Evolutionary conservation across 2,113 vertebrate species (phyloP), one percentile per base, ranked within the genome.

Genomic region (Tangachromis dhanisi): DNA sequence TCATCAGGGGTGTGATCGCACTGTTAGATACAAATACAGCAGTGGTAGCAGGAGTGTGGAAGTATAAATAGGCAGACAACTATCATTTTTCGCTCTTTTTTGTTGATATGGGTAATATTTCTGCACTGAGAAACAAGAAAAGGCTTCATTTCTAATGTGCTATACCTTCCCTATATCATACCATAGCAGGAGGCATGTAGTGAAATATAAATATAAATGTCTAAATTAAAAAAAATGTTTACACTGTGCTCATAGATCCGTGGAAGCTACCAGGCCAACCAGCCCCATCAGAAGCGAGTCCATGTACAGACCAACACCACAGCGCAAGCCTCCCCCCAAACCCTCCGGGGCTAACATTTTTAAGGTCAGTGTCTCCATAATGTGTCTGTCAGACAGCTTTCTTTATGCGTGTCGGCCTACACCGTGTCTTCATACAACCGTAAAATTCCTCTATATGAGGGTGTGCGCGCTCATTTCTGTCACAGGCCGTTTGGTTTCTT

Each of bases 231-330:
- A 49, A 68, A 5, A 59, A 4, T 45, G 9, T 7, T 68, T 59
- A n/a, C 86, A 2, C 66, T 83, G 13, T 86, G 14, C 12, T 83
- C 29, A 1, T 89, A 96, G 96, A 90, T 94, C 95, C 31, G 84
- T 96, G 81, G 94, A 96, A 80, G 85, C 89, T 31, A 92, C 33
- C 81, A 89, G 92, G 55, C 94, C 93, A 3, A 91, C 57, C 85
- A 96, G 95, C 54, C 95, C 95, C 83, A 90, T 90, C 68, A 87
- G 91, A 68, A 92, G 57, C 11, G 94, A 94, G 84, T 93, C 93
- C 51, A 81, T 86, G 71, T 96, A 93, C 90, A 91, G 94, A 19
- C 88, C 92, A 38, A 93, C 94, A 6, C 92, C 94, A 2, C 88
- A 90, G n/a, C 94, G 90, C 54, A 92, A 93, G 55, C 88, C 94